phyloP scores from a whole-genome alignment of 1,140 invertebrate species.

The Dendrolimus kikuchii region DNA sequence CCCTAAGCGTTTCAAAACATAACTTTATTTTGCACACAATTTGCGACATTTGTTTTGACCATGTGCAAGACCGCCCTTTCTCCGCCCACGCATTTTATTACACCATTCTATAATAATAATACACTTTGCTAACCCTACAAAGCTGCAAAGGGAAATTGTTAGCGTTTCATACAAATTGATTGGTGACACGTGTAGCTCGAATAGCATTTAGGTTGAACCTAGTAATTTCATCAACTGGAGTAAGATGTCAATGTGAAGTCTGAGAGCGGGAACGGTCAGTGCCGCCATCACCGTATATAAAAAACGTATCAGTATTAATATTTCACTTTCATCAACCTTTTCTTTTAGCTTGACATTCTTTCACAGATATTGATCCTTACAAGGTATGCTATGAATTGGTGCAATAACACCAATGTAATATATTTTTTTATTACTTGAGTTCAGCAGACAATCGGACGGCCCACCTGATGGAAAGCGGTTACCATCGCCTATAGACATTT shows the following conservation, averaged over 20 bases:
- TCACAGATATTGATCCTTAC: too few species aligned
- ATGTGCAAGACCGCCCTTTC: constrained; percentile 38
- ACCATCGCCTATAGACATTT: too few species aligned
- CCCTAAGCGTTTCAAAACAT: too few species aligned
- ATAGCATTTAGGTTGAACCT: background rate
- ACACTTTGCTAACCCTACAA: constrained; percentile 10
- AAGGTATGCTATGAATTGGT: too few species aligned
- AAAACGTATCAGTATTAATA: background rate
- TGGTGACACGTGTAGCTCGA: constrained; percentile 6
- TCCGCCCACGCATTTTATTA: constrained; percentile 22
- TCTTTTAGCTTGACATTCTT: too few species aligned
- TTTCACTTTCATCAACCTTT: too few species aligned
- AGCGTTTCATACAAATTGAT: constrained; percentile 22
- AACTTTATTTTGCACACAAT: constrained; percentile 12
- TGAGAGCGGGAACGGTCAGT: background rate
- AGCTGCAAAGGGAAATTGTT: constrained; percentile 30
- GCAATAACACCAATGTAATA: too few species aligned
- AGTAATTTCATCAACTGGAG: constrained; percentile 1
- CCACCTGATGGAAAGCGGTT: too few species aligned
- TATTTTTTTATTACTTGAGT: too few species aligned
- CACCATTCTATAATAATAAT: constrained; percentile 15
- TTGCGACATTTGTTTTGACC: constrained; percentile 43
- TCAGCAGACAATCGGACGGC: too few species aligned
- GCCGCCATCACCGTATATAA: background rate
- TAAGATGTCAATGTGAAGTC: background rate